A percentile compares a stretch with the other conserved stretches of the same genome.
Evolutionary conservation across 1,140 invertebrate genomes (phyloP).

Genomic region (Bombyx mandarina): DNA sequence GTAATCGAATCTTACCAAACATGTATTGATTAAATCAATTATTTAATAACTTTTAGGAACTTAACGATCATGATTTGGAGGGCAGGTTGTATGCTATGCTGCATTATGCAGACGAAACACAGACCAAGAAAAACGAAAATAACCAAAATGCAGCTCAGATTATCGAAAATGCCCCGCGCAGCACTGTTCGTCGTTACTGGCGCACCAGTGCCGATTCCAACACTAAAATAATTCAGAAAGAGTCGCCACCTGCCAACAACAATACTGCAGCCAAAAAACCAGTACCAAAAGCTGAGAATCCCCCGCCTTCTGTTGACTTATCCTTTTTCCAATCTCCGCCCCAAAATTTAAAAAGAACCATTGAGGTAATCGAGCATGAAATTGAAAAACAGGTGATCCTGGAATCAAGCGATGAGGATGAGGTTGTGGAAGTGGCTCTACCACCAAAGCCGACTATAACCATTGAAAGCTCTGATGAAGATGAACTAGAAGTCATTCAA

Average conservation of each 20-base stretch:
- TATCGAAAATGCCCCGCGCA: slow-evolving; percentile 34
- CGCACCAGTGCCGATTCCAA: slow-evolving; percentile 31
- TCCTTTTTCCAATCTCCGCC: slow-evolving; percentile 47
- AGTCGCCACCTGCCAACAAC: slow-evolving; percentile 7
- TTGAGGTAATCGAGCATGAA: slow-evolving; percentile 50
- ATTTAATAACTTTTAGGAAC: slow-evolving; percentile 37
- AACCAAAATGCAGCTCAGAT: slow-evolving; percentile 30
- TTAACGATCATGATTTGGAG: slow-evolving; percentile 64
- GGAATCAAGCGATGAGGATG: slow-evolving; percentile 63
- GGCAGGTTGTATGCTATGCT: slow-evolving; percentile 61
- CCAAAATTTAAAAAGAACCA: slow-evolving; percentile 38
- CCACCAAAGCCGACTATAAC: slow-evolving; percentile 61
- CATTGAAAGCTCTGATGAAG: slow-evolving; percentile 68
- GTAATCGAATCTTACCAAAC: slow-evolving; percentile 21
- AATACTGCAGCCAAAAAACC: background rate
- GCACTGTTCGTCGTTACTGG: slow-evolving; percentile 52
- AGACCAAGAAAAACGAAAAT: slow-evolving; percentile 22
- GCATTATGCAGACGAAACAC: slow-evolving; percentile 56
- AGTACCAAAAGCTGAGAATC: slow-evolving; percentile 26
- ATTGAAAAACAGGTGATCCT: slow-evolving; percentile 34
- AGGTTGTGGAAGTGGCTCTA: slow-evolving; percentile 59
- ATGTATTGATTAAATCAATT: too few relatives aligned
- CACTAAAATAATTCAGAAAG: slow-evolving; percentile 27
- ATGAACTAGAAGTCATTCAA: slow-evolving; percentile 32
- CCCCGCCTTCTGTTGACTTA: slow-evolving; percentile 23